Evolutionary conservation across 2,888 invertebrate species (phyloP), one percentile per base, ranked within the genome.

Genomic region (Lasius platythorax): DNA sequence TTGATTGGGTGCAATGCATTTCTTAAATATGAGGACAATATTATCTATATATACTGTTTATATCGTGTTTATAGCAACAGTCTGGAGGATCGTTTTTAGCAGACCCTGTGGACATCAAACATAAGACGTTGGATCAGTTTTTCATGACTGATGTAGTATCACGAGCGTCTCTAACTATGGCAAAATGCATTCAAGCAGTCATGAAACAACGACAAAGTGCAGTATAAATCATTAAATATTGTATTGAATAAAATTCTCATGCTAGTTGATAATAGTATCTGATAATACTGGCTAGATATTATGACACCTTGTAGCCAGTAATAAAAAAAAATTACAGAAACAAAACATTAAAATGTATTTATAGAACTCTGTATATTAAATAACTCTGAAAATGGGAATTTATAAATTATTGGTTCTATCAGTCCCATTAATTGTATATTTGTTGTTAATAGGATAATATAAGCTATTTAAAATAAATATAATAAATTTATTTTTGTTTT

Each of bases 91-190:
- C 91, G 15, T 90, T 93, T 66, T 87, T 91, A 66, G 79, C 92
- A 66, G 92, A 92, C 61, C 93, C 93, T 53, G 91, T 99, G 81
- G 97, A 97, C 92, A 96, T 98, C 3, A 96, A 97, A 91, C 96
- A 97, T 92, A 97, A 97, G 94, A 96, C 96, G 83, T 96, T 99
- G 85, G 97, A 98, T 95, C 98, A 98, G 93, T 98, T 97, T 95
- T 98, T 97, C 95, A 99, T 99, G 99, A 99, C 99, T 15, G 99
- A 99, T 95, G 96, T 98, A 8, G 98, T 99, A 93, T 98, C 99
- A 89, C 96, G 99, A 94, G 99, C 99, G 46, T 99, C 99, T 5
- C 98, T 98, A 87, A 99, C 99, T 73, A 99, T 99, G 99, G 99
- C 99, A 73, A 99, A 99, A 95, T 99, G 99, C 95, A 97, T 99